These are phyloP conservation scores for Sigmodon hispidus DNA, from an alignment of 2,113 vertebrate genomes.

Conservation along the genomic window DNA sequence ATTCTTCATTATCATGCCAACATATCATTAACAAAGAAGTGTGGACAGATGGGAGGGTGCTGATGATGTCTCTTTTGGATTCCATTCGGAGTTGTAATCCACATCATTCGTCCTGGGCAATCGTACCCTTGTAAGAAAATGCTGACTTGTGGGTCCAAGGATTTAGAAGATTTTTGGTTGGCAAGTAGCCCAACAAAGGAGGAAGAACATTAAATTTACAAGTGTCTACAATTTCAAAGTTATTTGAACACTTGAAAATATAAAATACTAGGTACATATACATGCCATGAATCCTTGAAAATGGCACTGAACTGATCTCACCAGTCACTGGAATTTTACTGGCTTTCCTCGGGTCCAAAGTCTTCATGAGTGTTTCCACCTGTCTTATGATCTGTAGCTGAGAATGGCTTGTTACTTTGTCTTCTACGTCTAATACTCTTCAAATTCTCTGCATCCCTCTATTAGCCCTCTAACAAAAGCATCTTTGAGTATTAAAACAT, in stretches of 20 bases:
- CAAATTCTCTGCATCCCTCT: slow-evolving; percentile 19
- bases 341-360: slow-evolving; percentile 31
- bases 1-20: background rate
- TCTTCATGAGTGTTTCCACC: background rate
- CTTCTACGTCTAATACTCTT: slow-evolving; percentile 39
- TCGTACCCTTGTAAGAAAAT: slow-evolving; percentile 3
- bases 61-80: background rate
- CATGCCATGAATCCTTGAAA: background rate
- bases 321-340: slow-evolving; percentile 11
- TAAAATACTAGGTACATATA: background rate
- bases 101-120: background rate
- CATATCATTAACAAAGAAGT: background rate
- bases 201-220: background rate
- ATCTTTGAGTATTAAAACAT: slow-evolving; percentile 18
- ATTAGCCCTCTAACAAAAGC: background rate
- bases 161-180: background rate
- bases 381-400: slow-evolving; percentile 6
- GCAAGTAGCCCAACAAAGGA: slow-evolving; percentile 18
- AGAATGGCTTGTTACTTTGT: background rate
- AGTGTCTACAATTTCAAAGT: background rate
- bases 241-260: slow-evolving; percentile 33
- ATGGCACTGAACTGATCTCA: background rate
- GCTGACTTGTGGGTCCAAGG: background rate
- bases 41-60: background rate
- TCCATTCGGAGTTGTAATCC: too few relatives aligned